Conservation (phyloP, 2,888 invertebrate species). For the Pilophorus perplexus region DNA sequence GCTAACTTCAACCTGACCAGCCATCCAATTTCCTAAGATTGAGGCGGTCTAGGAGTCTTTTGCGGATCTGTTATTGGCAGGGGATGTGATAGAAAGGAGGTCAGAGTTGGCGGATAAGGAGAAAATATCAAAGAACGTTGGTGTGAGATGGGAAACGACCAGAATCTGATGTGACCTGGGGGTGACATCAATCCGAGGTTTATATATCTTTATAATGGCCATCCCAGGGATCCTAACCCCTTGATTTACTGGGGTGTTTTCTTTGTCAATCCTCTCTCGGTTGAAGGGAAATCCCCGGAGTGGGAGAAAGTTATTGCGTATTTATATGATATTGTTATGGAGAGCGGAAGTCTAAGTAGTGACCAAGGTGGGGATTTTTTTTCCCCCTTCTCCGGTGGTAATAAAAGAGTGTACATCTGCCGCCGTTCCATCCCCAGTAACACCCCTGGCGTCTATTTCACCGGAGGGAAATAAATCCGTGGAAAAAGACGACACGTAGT, state of each 20-base stretch:
- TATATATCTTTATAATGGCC: slow-evolving; percentile 26
- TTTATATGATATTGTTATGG: slow-evolving; percentile 30
- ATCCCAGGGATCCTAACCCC: slow-evolving; percentile 19
- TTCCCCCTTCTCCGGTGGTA: not conserved
- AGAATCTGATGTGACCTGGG: slow-evolving; percentile 26
- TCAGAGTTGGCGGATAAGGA: not conserved
- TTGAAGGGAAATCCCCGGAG: slow-evolving; percentile 3
- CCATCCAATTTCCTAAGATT: too few relatives aligned
- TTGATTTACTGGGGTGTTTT: slow-evolving; percentile 32
- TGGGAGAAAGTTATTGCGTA: slow-evolving; percentile 15
- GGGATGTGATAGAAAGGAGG: not conserved
- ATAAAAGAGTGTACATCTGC: slow-evolving; percentile 19
- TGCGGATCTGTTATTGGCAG: not conserved
- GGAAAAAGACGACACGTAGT: slow-evolving; percentile 15
- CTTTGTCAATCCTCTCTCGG: slow-evolving; percentile 20
- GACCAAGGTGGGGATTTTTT: slow-evolving; percentile 13
- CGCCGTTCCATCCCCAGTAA: not conserved
- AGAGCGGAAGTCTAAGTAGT: slow-evolving; percentile 8
- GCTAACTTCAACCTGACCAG: too few relatives aligned
- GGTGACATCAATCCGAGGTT: slow-evolving; percentile 21
- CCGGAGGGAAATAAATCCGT: slow-evolving; percentile 14
- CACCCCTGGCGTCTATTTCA: slow-evolving; percentile 2
- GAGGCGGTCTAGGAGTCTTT: too few relatives aligned
- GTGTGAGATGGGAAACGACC: slow-evolving; percentile 14
- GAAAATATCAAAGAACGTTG: not conserved